phyloP scores from a whole-genome alignment of 2,113 vertebrate genomes.

The Carettochelys insculpta region DNA sequence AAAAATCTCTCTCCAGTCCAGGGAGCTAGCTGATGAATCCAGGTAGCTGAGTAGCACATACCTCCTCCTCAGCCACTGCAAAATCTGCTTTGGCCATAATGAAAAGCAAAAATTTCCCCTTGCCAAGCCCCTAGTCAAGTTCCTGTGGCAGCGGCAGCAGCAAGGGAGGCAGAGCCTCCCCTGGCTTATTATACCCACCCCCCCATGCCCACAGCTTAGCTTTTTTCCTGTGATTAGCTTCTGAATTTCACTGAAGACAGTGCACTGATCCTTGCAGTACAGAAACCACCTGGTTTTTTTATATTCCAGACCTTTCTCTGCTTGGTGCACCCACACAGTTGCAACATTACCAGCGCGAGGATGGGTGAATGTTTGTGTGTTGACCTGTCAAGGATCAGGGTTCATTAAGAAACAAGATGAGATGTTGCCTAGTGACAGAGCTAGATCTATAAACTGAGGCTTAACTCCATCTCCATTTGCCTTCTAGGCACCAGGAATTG shows the following conservation, averaged over 20 bases:
- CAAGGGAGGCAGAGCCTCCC: too few relatives aligned
- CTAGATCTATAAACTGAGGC: constrained; percentile 44
- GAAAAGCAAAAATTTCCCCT: too few relatives aligned
- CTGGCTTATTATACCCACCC: too few relatives aligned
- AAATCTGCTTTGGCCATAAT: too few relatives aligned
- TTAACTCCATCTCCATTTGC: constrained; percentile 49
- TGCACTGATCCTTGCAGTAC: accelerated
- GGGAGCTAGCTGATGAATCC: too few relatives aligned
- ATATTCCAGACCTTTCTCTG: neutral
- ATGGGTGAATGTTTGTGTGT: neutral
- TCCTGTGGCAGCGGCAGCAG: too few relatives aligned
- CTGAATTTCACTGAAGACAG: neutral
- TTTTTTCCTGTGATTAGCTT: neutral
- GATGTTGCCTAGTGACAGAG: constrained; percentile 67
- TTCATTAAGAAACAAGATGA: constrained; percentile 9
- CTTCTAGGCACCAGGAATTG: neutral
- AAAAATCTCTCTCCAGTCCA: too few relatives aligned
- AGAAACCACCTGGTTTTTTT: neutral
- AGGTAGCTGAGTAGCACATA: too few relatives aligned
- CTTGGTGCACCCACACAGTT: neutral
- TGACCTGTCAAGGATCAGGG: neutral
- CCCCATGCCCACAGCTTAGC: neutral
- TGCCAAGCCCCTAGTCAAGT: too few relatives aligned
- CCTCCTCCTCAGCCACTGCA: too few relatives aligned
- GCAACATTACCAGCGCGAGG: neutral